Conservation (phyloP, 2,113 vertebrate genomes). For the Barnardius zonarius region DNA sequence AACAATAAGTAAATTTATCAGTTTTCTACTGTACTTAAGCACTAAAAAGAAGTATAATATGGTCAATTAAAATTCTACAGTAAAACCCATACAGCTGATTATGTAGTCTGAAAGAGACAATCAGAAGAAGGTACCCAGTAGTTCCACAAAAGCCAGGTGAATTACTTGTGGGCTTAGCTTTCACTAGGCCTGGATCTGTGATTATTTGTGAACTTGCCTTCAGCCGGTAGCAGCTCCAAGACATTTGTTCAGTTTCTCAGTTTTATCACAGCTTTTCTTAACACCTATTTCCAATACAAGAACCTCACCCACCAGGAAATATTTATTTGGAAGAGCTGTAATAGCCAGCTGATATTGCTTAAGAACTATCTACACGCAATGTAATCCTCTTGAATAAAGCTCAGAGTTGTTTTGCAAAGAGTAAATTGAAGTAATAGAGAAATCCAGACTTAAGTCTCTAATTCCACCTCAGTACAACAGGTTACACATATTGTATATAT, state of each 20-base stretch:
- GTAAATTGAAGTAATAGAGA: not conserved
- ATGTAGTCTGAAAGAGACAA: not conserved
- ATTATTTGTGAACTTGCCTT: not conserved
- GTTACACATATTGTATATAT: not conserved
- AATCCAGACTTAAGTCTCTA: not conserved
- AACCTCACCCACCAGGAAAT: not conserved
- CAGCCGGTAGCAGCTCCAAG: not conserved
- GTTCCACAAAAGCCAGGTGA: not conserved
- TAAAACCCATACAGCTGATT: not conserved
- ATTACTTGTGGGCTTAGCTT: not conserved
- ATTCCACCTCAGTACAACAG: not conserved
- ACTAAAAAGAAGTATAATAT: not conserved
- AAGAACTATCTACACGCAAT: not conserved
- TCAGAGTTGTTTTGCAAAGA: not conserved
- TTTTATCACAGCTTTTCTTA: constrained; percentile 6
- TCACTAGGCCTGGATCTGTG: not conserved
- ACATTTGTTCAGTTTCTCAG: not conserved
- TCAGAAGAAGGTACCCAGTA: not conserved
- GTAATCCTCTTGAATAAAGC: not conserved
- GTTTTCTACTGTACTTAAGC: not conserved
- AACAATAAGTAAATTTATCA: not conserved
- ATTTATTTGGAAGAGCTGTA: not conserved
- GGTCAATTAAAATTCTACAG: not conserved
- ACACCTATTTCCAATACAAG: constrained; percentile 2
- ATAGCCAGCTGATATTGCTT: not conserved